Evolutionary conservation across 2,113 vertebrate species (phyloP).

Genomic region (Coturnix japonica): DNA sequence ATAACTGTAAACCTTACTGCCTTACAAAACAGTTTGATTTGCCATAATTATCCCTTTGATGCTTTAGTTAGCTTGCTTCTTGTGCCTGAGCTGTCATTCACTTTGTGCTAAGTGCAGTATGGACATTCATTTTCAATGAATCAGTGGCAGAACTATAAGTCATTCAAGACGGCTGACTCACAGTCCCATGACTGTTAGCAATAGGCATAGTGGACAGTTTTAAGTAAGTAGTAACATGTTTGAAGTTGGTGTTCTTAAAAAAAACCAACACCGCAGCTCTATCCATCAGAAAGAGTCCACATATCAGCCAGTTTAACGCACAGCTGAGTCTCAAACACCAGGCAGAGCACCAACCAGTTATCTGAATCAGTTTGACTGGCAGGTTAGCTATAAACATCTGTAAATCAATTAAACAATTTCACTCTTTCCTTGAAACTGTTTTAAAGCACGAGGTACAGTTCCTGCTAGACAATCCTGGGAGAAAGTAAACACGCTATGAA

Average conservation of each 20-base stretch:
- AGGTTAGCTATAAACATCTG: background rate
- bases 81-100: background rate
- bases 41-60: background rate
- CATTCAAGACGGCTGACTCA: slow-evolving; percentile 48
- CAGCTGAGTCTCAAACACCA: background rate
- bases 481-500: slow-evolving; percentile 60
- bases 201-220: background rate
- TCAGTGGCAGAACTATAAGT: slow-evolving; percentile 13
- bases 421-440: slow-evolving; percentile 13
- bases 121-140: slow-evolving; percentile 40
- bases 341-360: background rate
- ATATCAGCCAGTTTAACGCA: background rate
- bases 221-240: background rate
- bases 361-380: background rate
- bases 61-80: background rate
- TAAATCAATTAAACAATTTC: slow-evolving; percentile 15
- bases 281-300: background rate
- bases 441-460: slow-evolving; percentile 43
- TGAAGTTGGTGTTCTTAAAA: background rate
- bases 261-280: background rate
- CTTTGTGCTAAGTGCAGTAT: background rate
- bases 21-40: background rate
- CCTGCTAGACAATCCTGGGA: slow-evolving; percentile 40
- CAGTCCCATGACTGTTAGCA: slow-evolving; percentile 44
- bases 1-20: background rate